These are phyloP conservation scores for Gallinago paraguaiae DNA, from an alignment of 2,113 vertebrate species.

Conservation along the genomic window DNA sequence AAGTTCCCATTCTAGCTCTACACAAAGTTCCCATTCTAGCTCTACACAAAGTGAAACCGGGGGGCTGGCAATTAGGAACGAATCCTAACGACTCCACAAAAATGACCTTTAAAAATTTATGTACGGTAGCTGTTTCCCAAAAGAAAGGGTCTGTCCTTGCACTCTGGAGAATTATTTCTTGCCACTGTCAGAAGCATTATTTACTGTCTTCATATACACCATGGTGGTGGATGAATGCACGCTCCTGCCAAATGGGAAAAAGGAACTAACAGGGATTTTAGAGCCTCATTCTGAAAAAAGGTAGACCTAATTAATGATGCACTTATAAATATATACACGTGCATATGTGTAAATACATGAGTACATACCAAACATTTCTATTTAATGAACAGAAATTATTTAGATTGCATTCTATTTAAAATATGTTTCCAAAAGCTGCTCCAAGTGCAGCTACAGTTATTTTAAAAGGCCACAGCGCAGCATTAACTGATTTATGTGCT, in stretches of 20 bases:
- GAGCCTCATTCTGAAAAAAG: not conserved
- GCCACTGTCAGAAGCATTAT: not conserved
- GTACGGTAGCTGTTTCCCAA: not conserved
- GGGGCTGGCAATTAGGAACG: not conserved
- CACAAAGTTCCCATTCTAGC: not conserved
- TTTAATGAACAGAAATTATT: not conserved
- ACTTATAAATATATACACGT: not conserved
- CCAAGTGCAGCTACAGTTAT: not conserved
- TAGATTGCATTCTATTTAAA: not conserved
- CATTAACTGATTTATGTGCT: not conserved
- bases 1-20: not conserved
- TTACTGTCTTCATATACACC: not conserved
- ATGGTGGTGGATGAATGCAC: accelerated
- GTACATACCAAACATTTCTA: not conserved
- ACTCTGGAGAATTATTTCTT: not conserved
- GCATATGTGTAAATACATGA: not conserved
- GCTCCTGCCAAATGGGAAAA: not conserved
- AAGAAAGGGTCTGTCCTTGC: not conserved
- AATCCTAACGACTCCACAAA: not conserved
- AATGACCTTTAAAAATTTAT: not conserved
- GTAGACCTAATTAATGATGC: not conserved
- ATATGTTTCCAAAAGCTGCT: not conserved
- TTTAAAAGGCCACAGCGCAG: not conserved
- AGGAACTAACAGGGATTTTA: not conserved
- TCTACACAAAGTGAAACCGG: not conserved